Base-by-base conservation (phyloP, 2,888 invertebrate species). In the Ectemnius continuus region DNA sequence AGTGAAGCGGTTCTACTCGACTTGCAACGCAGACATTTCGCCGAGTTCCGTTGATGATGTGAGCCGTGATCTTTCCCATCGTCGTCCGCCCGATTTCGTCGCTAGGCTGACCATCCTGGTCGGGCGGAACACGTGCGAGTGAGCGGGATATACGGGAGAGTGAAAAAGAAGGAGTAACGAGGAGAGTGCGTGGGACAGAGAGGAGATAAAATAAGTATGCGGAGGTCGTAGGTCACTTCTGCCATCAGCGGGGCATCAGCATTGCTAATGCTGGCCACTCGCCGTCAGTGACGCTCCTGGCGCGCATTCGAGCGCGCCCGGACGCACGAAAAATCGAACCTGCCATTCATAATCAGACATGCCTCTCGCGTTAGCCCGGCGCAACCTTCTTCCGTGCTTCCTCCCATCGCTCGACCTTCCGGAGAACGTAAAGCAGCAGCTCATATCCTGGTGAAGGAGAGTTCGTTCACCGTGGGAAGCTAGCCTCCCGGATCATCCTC, bases 191-290 rank as follows among this genome's bases (percentile, higher is more conserved):
- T 59, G 36, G 14, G 36, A 26, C 56, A 52, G 20, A 28, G 57
- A 67, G 23, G 75, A 78, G 80, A 82, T 85, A 78, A 85, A 85
- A 85, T 77, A 84, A 81, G 82, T 78, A 81, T 78, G 73, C 75
- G 60, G 69, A 77, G 87, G 85, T 86, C 86, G 80, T 60, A 84
- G 87, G 85, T 82, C 86, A 83, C 80, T 80, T 80, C 66, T 68
- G 76, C 73, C 57, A 83, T 80, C 83, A 78, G 79, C 71, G 75
- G 74, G 75, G 75, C 79, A 88, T 89, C 89, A 86, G 85, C 85
- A 88, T 85, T 89, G 88, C 85, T 88, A 88, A 89, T 88, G 76
- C 70, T 78, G 58, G 36, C 36, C 36, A 36, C 36, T 36, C 71
- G 75, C 60, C 16, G 4, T 57, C 61, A 67, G 78, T 76, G 80